phyloP scores from a whole-genome alignment of 64 coral and sea anemone genomes.

The Montipora cactus region DNA sequence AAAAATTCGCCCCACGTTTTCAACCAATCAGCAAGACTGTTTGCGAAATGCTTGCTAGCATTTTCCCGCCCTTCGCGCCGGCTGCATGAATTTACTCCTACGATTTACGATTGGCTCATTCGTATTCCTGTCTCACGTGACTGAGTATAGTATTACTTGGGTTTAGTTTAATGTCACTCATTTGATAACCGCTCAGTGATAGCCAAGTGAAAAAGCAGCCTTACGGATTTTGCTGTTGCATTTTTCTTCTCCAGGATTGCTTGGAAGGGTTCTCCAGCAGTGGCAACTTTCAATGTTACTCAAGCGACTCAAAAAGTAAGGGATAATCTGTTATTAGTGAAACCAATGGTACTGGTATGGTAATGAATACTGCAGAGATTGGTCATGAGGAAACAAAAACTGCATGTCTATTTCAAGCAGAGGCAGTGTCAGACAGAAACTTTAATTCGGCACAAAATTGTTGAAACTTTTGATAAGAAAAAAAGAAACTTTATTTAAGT shows the following conservation, averaged over 20 bases:
- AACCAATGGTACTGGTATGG: too few species aligned
- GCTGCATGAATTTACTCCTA: too few species aligned
- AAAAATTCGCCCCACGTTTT: too few species aligned
- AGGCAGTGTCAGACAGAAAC: not conserved
- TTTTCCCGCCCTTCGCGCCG: too few species aligned
- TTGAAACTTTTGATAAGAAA: not conserved
- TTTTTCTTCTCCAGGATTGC: conserved; percentile 54
- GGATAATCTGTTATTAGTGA: too few species aligned
- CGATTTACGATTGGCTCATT: too few species aligned
- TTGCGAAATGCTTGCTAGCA: too few species aligned
- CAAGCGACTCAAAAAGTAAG: conserved; percentile 85
- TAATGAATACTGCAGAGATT: not conserved
- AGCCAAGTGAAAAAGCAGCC: not conserved
- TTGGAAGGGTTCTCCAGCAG: conserved; percentile 59
- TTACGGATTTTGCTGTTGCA: not conserved
- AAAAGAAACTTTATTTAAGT: too few species aligned
- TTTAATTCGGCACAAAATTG: not conserved
- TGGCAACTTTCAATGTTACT: conserved; percentile 66
- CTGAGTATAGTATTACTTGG: too few species aligned
- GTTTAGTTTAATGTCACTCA: not conserved
- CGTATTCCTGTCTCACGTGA: too few species aligned
- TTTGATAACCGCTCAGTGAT: not conserved
- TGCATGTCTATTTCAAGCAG: not conserved
- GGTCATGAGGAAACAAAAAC: not conserved
- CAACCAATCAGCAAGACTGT: too few species aligned